Evolutionary conservation across 1,140 invertebrate genomes (phyloP).

Genomic region (Drosophila mayri): DNA sequence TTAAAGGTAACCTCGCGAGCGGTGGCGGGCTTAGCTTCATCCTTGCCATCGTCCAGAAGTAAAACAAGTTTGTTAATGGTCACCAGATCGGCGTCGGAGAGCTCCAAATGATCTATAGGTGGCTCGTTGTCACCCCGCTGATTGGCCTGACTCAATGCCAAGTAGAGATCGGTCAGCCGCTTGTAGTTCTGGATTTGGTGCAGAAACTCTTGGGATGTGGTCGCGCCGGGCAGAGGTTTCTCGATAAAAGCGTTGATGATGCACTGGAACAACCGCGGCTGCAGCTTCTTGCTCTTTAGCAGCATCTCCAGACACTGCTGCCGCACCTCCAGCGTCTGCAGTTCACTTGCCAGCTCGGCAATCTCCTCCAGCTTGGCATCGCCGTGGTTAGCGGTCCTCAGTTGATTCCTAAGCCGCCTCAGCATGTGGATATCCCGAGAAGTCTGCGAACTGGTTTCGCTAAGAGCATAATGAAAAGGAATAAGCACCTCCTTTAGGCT

Average conservation of each 20-base stretch:
- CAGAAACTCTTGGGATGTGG: slow-evolving; percentile 28
- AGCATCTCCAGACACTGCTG: slow-evolving; percentile 91
- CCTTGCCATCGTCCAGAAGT: slow-evolving; percentile 49
- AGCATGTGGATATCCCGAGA: slow-evolving; percentile 95
- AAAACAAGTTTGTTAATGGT: slow-evolving; percentile 80
- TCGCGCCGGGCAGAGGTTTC: not conserved
- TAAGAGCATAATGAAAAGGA: slow-evolving; percentile 95
- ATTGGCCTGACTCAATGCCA: slow-evolving; percentile 40
- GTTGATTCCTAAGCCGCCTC: slow-evolving; percentile 90
- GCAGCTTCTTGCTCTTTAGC: slow-evolving; percentile 86
- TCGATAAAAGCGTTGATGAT: slow-evolving; percentile 60
- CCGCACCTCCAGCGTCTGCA: slow-evolving; percentile 91
- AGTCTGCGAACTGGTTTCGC: slow-evolving; percentile 93
- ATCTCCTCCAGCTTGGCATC: slow-evolving; percentile 54
- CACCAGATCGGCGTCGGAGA: slow-evolving; percentile 75
- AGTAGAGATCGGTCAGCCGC: slow-evolving; percentile 69
- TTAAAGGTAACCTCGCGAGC: slow-evolving; percentile 65
- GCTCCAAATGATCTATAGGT: slow-evolving; percentile 58
- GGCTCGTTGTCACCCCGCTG: slow-evolving; percentile 29
- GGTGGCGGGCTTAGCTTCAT: slow-evolving; percentile 24
- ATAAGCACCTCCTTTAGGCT: slow-evolving; percentile 92
- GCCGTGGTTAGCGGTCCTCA: slow-evolving; percentile 86
- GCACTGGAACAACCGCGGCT: slow-evolving; percentile 66
- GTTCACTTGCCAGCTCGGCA: slow-evolving; percentile 87
- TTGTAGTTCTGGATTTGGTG: slow-evolving; percentile 72